Evolutionary conservation across 2,113 vertebrate species (phyloP).

Genomic region (Upupa epops): DNA sequence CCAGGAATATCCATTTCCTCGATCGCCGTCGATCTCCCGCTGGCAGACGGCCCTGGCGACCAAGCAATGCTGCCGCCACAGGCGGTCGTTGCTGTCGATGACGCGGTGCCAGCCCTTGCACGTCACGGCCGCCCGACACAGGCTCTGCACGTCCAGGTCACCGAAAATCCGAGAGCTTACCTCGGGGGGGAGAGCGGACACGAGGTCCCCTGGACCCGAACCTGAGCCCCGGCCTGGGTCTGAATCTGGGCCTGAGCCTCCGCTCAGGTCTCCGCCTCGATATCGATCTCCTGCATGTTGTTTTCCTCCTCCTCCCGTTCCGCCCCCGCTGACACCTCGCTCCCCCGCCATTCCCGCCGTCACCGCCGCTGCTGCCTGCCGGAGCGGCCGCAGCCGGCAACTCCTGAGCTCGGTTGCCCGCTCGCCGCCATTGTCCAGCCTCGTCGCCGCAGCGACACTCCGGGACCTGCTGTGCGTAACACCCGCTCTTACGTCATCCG

Average conservation of each 20-base stretch:
- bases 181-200: conserved; percentile 78
- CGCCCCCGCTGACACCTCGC: too few species aligned
- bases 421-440: background rate
- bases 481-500: background rate
- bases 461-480: background rate
- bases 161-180: conserved; percentile 81
- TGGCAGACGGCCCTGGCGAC: conserved; percentile 74
- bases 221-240: background rate
- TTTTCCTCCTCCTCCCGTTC: background rate
- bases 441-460: background rate
- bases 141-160: conserved; percentile 78
- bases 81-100: conserved; percentile 74
- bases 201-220: conserved; percentile 62
- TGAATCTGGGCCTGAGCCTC: too few species aligned
- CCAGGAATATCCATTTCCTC: conserved; percentile 81
- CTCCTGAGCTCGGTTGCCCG: background rate
- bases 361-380: background rate
- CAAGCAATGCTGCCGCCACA: conserved; percentile 85
- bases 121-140: conserved; percentile 79
- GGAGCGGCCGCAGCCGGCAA: background rate
- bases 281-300: too few species aligned
- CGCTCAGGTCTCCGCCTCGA: too few species aligned
- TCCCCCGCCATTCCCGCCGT: background rate
- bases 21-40: conserved; percentile 82
- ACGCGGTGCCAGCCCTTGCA: conserved; percentile 81